Conservation (phyloP, 2,113 vertebrate species). For the Diadophis punctatus region DNA sequence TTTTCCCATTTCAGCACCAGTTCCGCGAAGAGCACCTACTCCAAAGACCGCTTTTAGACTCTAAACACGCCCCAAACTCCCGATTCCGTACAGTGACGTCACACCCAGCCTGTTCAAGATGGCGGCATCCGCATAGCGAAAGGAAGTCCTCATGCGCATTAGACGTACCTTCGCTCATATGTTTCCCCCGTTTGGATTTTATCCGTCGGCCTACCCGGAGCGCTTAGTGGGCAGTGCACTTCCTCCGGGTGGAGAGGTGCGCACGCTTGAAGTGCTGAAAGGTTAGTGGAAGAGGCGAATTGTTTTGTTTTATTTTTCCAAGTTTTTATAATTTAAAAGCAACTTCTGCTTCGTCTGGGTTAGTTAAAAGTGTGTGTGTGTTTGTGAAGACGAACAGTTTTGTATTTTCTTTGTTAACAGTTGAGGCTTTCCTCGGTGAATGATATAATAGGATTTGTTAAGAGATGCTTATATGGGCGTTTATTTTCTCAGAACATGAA, state of each 20-base stretch:
- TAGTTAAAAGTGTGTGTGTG: not conserved
- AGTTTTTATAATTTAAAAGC: not conserved
- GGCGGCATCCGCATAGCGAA: not conserved
- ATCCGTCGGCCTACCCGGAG: not conserved
- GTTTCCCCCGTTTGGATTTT: not conserved
- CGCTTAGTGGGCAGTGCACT: not conserved
- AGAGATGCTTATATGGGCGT: not conserved
- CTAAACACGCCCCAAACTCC: not conserved
- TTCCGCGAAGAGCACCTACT: not conserved
- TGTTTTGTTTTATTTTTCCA: not conserved
- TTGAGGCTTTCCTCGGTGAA: not conserved
- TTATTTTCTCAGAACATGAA: not conserved
- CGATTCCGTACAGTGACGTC: not conserved
- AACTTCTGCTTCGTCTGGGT: not conserved
- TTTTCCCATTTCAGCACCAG: not conserved
- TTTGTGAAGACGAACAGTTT: not conserved
- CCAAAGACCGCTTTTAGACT: not conserved
- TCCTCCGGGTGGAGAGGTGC: not conserved
- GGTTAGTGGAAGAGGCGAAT: not conserved
- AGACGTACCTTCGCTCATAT: rapidly evolving
- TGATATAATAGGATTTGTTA: not conserved
- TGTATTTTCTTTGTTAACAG: not conserved
- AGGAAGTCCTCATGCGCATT: not conserved
- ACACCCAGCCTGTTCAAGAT: not conserved
- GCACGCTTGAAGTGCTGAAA: not conserved